Evolutionary conservation across 2,797 vertebrate species (phyloP).

Genomic region (Pseudotriccus pelzelni): DNA sequence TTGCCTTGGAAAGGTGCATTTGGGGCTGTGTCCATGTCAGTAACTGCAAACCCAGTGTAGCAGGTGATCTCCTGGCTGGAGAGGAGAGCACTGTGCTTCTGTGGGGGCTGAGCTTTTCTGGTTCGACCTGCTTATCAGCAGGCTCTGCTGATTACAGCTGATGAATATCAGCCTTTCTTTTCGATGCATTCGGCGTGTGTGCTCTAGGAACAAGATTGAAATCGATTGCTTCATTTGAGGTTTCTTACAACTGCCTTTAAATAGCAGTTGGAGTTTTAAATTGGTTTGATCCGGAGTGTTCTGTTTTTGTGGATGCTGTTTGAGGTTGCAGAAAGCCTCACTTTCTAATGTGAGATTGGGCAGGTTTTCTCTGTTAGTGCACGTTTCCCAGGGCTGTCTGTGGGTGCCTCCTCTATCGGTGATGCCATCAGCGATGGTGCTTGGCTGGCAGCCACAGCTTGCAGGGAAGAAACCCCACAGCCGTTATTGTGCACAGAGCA

Average conservation of each 20-base stretch:
- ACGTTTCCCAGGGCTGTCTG: not conserved
- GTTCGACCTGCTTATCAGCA: not conserved
- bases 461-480: not conserved
- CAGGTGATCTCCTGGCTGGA: not conserved
- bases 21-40: accelerated
- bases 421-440: not conserved
- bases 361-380: not conserved
- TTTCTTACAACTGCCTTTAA: not conserved
- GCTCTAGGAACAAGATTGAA: constrained; percentile 3
- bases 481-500: accelerated
- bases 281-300: not conserved
- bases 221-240: not conserved
- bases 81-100: not conserved
- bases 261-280: not conserved
- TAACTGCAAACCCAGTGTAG: not conserved
- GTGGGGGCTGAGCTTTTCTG: not conserved
- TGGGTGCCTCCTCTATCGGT: not conserved
- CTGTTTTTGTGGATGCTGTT: accelerated
- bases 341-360: not conserved
- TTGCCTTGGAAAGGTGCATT: accelerated
- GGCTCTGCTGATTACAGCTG: not conserved
- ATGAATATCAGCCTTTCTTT: not conserved
- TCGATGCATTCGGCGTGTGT: not conserved
- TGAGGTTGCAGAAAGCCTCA: not conserved
- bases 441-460: not conserved